A percentile compares a stretch with the other conserved stretches of the same genome.
phyloP scores from a whole-genome alignment of 1,140 invertebrate species.

The Pseudomyrmex gracilis region DNA sequence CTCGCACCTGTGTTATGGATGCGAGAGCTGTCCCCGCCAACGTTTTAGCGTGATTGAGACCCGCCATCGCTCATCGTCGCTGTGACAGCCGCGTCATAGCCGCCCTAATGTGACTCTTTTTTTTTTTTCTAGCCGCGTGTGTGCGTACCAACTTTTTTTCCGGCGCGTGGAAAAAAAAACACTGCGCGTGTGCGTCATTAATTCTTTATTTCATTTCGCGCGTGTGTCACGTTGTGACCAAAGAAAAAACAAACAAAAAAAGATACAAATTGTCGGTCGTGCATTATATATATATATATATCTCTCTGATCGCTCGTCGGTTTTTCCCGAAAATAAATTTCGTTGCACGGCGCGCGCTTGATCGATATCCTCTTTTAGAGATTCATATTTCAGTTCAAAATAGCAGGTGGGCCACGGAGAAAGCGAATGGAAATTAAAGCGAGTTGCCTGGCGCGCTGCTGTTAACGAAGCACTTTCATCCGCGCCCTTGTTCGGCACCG shows the following conservation, averaged over 20 bases:
- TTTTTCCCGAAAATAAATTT: slow-evolving; percentile 4
- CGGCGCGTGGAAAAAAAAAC: background rate
- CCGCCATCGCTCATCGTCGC: slow-evolving; percentile 49
- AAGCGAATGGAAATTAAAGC: slow-evolving; percentile 57
- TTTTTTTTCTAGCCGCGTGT: slow-evolving; percentile 16
- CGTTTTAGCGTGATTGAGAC: slow-evolving; percentile 55
- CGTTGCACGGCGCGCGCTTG: background rate
- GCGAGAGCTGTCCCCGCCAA: slow-evolving; percentile 43
- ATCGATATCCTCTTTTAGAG: slow-evolving; percentile 33
- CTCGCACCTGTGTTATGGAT: slow-evolving; percentile 42
- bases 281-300: no score
- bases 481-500: slow-evolving; percentile 22
- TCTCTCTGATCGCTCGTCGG: background rate
- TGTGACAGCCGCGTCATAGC: slow-evolving; percentile 49
- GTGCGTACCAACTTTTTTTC: background rate
- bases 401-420: slow-evolving; percentile 45
- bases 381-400: slow-evolving; percentile 55
- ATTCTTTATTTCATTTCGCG: background rate
- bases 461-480: slow-evolving; percentile 60
- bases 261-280: background rate
- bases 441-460: slow-evolving; percentile 18
- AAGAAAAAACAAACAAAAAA: no score
- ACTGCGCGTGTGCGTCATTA: background rate
- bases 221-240: background rate
- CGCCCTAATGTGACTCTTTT: slow-evolving; percentile 40